Base-by-base conservation (phyloP, 2,888 invertebrate genomes). In the Drosophila basisetae region DNA sequence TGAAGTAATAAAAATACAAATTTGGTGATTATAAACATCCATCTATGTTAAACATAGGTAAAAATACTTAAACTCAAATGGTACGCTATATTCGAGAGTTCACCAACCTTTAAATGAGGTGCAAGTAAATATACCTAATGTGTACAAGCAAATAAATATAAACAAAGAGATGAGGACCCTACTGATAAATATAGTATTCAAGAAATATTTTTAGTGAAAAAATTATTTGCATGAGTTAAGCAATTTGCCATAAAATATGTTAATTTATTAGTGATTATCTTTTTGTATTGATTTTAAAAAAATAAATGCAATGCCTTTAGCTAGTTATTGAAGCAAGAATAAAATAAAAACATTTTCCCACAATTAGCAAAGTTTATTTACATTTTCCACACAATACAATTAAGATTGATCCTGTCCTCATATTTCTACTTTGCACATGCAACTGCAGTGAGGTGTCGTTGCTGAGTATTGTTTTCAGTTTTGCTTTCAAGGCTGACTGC, bases 401-500 rank as follows among this genome's bases (percentile, higher is more conserved):
- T 56, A 13, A 25, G 50, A 28, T 6, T 16, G 28, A 22, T 47
- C 35, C 25, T 22, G 25, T 33, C 18, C 16, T 37, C 35, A 37
- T 49, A 66, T 39, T 54, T 49, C 16, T 37, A 22, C 33, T 11
- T 49, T 47, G 52, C 62, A 54, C 28, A 37, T 28, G n/a, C 58
- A 52, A 49, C 50, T 56, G 55, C 41, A 41, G 33, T 41, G 31
- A 28, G 28, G 11, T 6, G 56, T 70, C 68, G 68, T 64, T 75
- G 61, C 56, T 64, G 68, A 63, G 64, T 54, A 61, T 54, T 53
- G 68, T 60, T 66, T 70, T 76, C 77, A 71, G 69, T 74, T 82
- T 76, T 71, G 68, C 28, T 76, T 73, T 69, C 84, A 84, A 87
- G 82, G 73, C 55, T 73, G 73, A 74, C 47, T 37, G 37, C 73